Percentiles rank a stretch among this genome's conserved stretches.
Evolutionary conservation across 2,888 invertebrate species (phyloP).

Genomic region (Abrostola tripartita): DNA sequence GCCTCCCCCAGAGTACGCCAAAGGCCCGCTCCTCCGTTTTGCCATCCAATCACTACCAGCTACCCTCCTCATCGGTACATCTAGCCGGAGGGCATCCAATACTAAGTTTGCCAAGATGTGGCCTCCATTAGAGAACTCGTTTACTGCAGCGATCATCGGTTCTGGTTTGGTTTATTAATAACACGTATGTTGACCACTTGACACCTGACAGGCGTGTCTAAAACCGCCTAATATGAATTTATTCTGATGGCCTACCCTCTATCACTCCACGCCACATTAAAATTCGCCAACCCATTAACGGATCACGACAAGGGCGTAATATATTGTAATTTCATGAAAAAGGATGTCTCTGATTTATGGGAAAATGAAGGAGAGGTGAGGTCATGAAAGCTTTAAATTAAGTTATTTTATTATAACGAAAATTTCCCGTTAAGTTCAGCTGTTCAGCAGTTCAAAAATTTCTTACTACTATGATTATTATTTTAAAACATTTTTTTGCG

Average conservation of each 20-base stretch:
- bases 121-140: too few species aligned
- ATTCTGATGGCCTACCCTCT: conserved; percentile 45
- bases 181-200: conserved; percentile 15
- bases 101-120: too few species aligned
- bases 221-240: conserved; percentile 52
- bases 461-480: background rate
- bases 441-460: background rate
- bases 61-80: too few species aligned
- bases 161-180: background rate
- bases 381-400: conserved; percentile 42
- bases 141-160: too few species aligned
- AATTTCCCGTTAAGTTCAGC: conserved; percentile 1
- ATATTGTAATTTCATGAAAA: conserved; percentile 55
- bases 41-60: too few species aligned
- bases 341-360: conserved; percentile 46
- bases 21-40: too few species aligned
- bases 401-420: conserved; percentile 35
- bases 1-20: too few species aligned
- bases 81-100: too few species aligned
- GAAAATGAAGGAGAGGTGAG: conserved; percentile 39
- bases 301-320: conserved; percentile 45
- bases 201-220: conserved; percentile 31
- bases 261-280: conserved; percentile 56
- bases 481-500: background rate
- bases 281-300: conserved; percentile 65